Base-by-base conservation (phyloP, 2,113 vertebrate genomes). In the Hemiscyllium ocellatum region DNA sequence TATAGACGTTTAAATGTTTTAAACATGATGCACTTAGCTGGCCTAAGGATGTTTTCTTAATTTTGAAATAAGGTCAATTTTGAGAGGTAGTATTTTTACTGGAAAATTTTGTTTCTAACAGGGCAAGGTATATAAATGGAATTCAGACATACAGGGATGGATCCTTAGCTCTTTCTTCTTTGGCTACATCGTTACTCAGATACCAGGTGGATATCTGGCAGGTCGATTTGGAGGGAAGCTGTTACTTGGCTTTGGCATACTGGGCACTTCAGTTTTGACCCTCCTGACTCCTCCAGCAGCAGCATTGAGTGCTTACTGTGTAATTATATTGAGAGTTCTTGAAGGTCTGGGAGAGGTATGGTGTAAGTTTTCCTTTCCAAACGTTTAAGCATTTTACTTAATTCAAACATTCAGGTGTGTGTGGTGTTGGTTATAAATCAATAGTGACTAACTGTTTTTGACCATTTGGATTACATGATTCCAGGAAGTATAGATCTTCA, bases 161-260 rank as follows among this genome's bases (percentile, higher is more conserved):
- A 99, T 99, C 97, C 98, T 99, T 76, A 98, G 99, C 95, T 98
- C 99, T 61, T 99, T 99, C 97, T 99, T 99, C 97, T 99, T 99
- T 56, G 99, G 99, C 95, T 99, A 99, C 97, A 99, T 99, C 96
- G 65, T 99, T 96, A 99, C 99, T 6, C 99, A 99, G 97, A 97
- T 99, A 96, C 99, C 99, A 47, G 99, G 99, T 61, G 99, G 99
- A 66, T 99, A 99, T 96, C 96, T 99, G 96, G 98, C 99, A 56
- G 97, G 98, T 95, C 98, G 97, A 97, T 97, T 97, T 0, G 99
- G 99, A 52, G 98, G 98, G 15, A 99, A 99, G 96, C 97, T 98
- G 96, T 97, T 99, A 70, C 96, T 99, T 96, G 99, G 99, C 0
- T 97, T 98, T 78, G 99, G 99, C 26, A 96, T 99, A 96, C 97